These are phyloP conservation scores for Coracopsis vasa DNA, from an alignment of 2,113 vertebrate species.

Conservation along the genomic window DNA sequence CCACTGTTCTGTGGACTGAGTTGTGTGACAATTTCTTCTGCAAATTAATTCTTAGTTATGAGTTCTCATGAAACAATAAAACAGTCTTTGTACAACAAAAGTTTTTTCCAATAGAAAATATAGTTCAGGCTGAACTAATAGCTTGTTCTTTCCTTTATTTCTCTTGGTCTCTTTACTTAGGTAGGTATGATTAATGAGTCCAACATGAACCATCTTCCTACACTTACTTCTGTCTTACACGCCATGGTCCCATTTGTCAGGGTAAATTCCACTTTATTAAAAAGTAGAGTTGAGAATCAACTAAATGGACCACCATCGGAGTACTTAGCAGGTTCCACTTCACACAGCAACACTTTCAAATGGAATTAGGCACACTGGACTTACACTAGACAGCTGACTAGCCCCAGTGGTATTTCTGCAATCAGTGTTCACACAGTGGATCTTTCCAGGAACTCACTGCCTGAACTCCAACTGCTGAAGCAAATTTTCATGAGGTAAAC, in stretches of 20 bases:
- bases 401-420: neutral
- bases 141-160: neutral
- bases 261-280: neutral
- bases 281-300: neutral
- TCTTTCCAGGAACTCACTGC: neutral
- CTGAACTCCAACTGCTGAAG: neutral
- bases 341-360: neutral
- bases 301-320: neutral
- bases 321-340: neutral
- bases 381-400: neutral
- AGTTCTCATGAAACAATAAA: neutral
- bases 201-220: neutral
- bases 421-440: rapidly evolving
- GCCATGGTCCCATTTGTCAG: neutral
- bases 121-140: neutral
- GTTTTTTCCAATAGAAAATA: neutral
- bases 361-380: neutral
- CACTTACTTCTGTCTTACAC: neutral
- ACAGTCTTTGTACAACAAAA: neutral
- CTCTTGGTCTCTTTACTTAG: neutral
- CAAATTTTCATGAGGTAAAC: neutral
- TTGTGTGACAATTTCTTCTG: neutral
- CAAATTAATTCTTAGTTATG: neutral
- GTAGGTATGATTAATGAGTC: neutral
- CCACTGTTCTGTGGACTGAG: neutral